Percentiles rank a stretch among this genome's conserved stretches.
phyloP scores from a whole-genome alignment of 1,140 invertebrate species.

The Saccostrea echinata region DNA sequence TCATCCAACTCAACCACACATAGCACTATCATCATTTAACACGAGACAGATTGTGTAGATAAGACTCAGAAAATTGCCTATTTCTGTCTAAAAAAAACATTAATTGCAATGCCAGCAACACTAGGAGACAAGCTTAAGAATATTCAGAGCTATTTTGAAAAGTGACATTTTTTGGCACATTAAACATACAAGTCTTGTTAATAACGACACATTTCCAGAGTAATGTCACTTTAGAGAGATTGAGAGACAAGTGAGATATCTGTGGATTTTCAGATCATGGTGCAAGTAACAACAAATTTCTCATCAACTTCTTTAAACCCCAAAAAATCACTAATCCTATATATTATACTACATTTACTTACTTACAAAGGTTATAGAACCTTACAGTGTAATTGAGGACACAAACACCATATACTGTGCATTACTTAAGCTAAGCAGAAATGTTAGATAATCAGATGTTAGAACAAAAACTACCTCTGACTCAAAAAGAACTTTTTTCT shows the following conservation, averaged over 20 bases:
- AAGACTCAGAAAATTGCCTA: too few species aligned
- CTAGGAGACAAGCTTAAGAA: too few species aligned
- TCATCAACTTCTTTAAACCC: not conserved
- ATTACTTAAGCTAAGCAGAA: not conserved
- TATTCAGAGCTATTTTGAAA: too few species aligned
- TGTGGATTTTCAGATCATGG: not conserved
- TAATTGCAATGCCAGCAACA: too few species aligned
- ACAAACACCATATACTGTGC: not conserved
- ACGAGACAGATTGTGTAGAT: not conserved
- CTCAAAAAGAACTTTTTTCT: not conserved
- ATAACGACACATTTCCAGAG: too few species aligned
- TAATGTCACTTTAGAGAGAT: too few species aligned
- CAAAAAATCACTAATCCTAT: not conserved
- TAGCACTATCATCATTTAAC: not conserved
- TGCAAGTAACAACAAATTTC: not conserved
- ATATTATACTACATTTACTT: not conserved
- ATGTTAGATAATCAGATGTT: not conserved
- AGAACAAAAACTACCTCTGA: not conserved
- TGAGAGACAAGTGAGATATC: too few species aligned
- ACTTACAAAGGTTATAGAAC: too few species aligned
- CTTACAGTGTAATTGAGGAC: not conserved
- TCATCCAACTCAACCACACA: not conserved
- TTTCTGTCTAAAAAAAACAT: too few species aligned
- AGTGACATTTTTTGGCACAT: too few species aligned
- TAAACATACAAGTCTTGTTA: too few species aligned